These are phyloP conservation scores for Rhinopomastus cyanomelas DNA, from an alignment of 2,113 vertebrate species.

Conservation along the genomic window DNA sequence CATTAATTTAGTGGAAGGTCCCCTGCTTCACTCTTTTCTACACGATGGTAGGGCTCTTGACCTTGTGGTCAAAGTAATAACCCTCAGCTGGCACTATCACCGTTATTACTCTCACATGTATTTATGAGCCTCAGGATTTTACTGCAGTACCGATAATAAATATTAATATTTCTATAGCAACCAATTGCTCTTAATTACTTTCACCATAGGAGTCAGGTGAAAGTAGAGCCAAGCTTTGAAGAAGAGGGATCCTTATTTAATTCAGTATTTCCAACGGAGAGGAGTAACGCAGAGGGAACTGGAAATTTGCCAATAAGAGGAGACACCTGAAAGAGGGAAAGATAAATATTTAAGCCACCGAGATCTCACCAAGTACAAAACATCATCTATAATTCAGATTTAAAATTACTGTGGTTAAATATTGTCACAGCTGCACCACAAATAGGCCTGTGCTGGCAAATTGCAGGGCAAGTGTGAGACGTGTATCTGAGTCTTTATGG, in stretches of 20 bases:
- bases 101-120: neutral
- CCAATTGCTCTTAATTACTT: slow-evolving; percentile 52
- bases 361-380: slow-evolving; percentile 42
- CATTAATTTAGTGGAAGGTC: neutral
- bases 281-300: neutral
- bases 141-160: slow-evolving; percentile 41
- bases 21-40: neutral
- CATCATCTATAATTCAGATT: slow-evolving; percentile 53
- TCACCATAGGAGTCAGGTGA: slow-evolving; percentile 27
- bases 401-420: slow-evolving; percentile 53
- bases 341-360: slow-evolving; percentile 52
- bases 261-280: slow-evolving; percentile 2
- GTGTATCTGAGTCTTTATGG: neutral
- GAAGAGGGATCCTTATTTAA: slow-evolving; percentile 3
- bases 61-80: slow-evolving; percentile 8
- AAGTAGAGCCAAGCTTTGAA: slow-evolving; percentile 17
- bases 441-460: slow-evolving; percentile 1
- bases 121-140: slow-evolving; percentile 34
- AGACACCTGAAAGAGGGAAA: slow-evolving; percentile 7
- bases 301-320: slow-evolving; percentile 43
- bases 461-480: slow-evolving; percentile 6
- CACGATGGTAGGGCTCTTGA: neutral
- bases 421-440: slow-evolving; percentile 12
- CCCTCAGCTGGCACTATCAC: neutral
- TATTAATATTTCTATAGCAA: slow-evolving; percentile 53